phyloP scores from a whole-genome alignment of 2,797 vertebrate genomes.

The Malurus splendens region DNA sequence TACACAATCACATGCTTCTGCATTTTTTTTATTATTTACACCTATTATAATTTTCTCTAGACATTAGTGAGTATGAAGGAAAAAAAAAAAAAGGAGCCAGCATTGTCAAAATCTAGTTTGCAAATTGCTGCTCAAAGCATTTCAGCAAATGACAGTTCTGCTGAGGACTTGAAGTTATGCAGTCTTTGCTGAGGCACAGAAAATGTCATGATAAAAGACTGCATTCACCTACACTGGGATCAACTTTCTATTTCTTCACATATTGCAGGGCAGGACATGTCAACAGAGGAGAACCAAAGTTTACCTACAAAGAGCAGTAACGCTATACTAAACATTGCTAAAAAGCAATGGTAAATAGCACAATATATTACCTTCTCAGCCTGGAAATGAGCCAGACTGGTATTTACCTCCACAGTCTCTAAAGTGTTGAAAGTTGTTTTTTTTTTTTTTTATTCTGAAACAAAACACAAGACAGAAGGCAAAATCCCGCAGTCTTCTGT shows the following conservation, averaged over 20 bases:
- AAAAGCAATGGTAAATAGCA: neutral
- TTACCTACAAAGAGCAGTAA: neutral
- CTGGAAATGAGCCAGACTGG: neutral
- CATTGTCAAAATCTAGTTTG: neutral
- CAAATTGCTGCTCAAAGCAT: neutral
- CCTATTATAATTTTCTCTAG: neutral
- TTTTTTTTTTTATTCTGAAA: neutral
- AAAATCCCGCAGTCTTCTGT: rapidly evolving
- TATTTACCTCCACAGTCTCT: neutral
- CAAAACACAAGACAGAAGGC: neutral
- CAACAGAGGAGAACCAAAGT: neutral
- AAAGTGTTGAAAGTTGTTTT: neutral
- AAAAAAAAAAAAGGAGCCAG: neutral
- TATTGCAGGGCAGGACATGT: neutral
- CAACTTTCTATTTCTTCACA: neutral
- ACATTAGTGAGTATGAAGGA: neutral
- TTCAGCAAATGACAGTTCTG: neutral
- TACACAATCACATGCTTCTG: neutral
- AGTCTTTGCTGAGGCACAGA: neutral
- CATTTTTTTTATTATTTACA: conserved; percentile 5
- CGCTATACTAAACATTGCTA: neutral
- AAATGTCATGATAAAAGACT: neutral
- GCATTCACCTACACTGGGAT: neutral
- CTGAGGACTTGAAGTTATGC: neutral
- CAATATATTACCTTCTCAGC: neutral